Percentiles rank a stretch among this genome's conserved stretches.
These are phyloP conservation scores for Macaria notata DNA, from an alignment of 2,888 invertebrate genomes.

Conservation along the genomic window DNA sequence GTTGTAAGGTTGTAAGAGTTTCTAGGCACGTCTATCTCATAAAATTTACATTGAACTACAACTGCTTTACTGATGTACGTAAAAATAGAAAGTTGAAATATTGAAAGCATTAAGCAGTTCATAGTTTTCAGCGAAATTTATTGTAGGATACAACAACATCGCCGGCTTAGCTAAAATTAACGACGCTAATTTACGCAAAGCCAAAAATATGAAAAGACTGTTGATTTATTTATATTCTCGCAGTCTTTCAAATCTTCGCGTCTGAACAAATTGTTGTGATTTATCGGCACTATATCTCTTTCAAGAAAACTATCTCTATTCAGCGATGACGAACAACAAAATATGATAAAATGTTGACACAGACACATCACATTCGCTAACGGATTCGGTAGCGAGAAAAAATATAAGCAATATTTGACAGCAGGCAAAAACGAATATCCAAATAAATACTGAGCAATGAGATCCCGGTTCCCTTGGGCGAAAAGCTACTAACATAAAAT, in stretches of 20 bases:
- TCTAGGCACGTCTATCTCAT: no score
- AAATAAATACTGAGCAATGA: slow-evolving; percentile 30
- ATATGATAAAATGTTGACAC: slow-evolving; percentile 23
- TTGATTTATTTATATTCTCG: slow-evolving; percentile 17
- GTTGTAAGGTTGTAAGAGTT: no score
- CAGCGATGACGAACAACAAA: slow-evolving; percentile 24
- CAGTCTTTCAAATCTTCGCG: slow-evolving; percentile 14
- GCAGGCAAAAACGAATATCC: slow-evolving; percentile 27
- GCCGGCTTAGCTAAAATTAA: slow-evolving; percentile 20
- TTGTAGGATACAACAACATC: slow-evolving; percentile 12
- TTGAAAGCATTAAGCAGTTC: background rate
- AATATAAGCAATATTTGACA: slow-evolving; percentile 29
- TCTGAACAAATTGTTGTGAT: slow-evolving; percentile 19
- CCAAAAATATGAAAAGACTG: slow-evolving; percentile 21
- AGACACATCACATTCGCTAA: slow-evolving; percentile 21
- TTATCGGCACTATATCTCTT: slow-evolving; percentile 24
- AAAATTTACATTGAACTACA: no score
- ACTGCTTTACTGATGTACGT: no score
- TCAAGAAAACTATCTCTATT: slow-evolving; percentile 23
- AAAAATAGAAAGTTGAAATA: no score
- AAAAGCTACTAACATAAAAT: slow-evolving; percentile 25
- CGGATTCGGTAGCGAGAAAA: slow-evolving; percentile 21
- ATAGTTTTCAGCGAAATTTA: slow-evolving; percentile 4
- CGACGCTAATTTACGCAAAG: slow-evolving; percentile 23
- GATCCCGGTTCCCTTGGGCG: slow-evolving; percentile 21